Base-by-base conservation (phyloP, 1,140 invertebrate species). In the Euwallacea fornicatus region DNA sequence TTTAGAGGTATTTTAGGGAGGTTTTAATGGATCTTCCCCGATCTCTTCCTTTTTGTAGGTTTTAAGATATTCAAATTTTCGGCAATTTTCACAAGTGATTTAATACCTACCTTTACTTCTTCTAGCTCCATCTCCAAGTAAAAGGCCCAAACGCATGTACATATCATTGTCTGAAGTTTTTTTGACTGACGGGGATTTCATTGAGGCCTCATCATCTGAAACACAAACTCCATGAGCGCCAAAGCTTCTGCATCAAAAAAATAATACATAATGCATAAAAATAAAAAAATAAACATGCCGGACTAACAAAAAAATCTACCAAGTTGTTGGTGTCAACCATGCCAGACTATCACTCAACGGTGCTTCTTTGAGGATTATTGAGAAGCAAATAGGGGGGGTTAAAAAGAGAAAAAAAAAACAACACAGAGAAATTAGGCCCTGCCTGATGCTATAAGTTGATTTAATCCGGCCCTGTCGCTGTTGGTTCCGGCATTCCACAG, bases 111-210 rank as follows among this genome's bases (percentile, higher is more conserved):
- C 81, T 83, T 76, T 83, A 77, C 76, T 82, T 81, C 73, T 81
- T 83, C 79, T 72, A 15, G 79, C 82, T 71, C 84, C 83, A 76
- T 91, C 91, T 2, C 93, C 93, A 15, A 96, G 82, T 11, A 96
- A 83, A 7, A 96, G 82, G 4, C 94, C 94, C 41, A 97, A 83
- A 0, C 94, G 85, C 85, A 93, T 93, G 81, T 95, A 94, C 42
- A 97, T 85, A 80, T 95, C 94, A 78, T 88, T 89, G 76, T 90
- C 89, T 13, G 86, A 85, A 1, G 81, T 85, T 70, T 87, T 86
- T 53, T 86, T 86, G 61, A 85, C 84, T 15, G 83, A 81, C 7
- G 81, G 83, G 13, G 86, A 87, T 78, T 90, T 91, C 85, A 74
- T 84, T 84, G 67, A 86, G 86, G 21, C 87, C 87, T 83, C 90